A percentile compares a stretch with the other conserved stretches of the same genome.
Evolutionary conservation across 92 coral and sea anemone species (phyloP).

Genomic region (Pocillopora grandis): DNA sequence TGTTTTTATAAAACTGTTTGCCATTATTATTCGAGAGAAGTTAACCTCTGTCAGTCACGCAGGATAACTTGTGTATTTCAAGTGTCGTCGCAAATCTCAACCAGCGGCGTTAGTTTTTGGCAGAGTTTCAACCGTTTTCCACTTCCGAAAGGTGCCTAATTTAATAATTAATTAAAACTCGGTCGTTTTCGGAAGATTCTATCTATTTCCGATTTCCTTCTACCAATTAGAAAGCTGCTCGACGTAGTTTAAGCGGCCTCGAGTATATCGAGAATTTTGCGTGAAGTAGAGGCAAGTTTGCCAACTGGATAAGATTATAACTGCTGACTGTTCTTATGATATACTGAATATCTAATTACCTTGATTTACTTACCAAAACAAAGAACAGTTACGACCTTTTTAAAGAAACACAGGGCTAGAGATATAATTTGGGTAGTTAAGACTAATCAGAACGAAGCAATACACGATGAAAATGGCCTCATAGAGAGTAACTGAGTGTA

Average conservation of each 20-base stretch:
- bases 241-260: neutral
- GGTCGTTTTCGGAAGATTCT: neutral
- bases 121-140: no score
- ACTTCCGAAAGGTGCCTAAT: no score
- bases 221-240: neutral
- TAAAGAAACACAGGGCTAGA: no score
- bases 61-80: neutral
- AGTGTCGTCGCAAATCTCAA: neutral
- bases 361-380: neutral
- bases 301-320: no score
- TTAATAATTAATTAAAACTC: no score
- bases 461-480: no score
- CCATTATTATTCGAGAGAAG: neutral
- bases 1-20: constrained; percentile 22
- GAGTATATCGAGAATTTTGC: neutral
- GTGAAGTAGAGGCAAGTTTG: neutral
- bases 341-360: neutral
- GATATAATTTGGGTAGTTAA: no score
- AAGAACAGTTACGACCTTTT: no score
- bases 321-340: neutral
- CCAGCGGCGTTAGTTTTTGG: no score
- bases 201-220: neutral
- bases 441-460: no score
- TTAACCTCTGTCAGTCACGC: neutral
- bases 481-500: no score